These are phyloP conservation scores for Apostichopus leukothele DNA, from an alignment of 53 echinoderm and acorn worm species.

Conservation along the genomic window DNA sequence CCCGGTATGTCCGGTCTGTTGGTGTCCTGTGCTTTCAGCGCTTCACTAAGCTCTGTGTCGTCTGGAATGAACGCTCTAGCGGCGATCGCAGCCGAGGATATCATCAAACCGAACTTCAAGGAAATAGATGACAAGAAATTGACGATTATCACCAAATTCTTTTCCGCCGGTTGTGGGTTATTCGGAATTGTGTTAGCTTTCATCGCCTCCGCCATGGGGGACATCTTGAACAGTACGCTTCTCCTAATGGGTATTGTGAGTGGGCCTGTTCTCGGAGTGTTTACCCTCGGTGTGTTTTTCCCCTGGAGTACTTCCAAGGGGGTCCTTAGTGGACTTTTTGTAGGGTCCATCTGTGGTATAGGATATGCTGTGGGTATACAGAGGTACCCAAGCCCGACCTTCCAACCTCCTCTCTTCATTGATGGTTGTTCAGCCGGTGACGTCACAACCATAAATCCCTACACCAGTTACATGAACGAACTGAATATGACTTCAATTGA, in stretches of 20 bases:
- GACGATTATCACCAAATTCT: constrained; percentile 41
- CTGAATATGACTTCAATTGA: neutral
- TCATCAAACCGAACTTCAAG: constrained; percentile 37
- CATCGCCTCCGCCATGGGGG: constrained; percentile 32
- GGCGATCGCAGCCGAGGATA: constrained; percentile 42
- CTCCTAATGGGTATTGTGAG: constrained; percentile 43
- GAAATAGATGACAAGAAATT: constrained; percentile 37
- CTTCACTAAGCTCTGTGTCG: constrained; percentile 65
- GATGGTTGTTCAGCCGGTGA: constrained; percentile 5
- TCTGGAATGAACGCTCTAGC: constrained; percentile 46
- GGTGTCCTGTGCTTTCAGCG: constrained; percentile 70
- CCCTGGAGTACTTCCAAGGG: constrained; percentile 50
- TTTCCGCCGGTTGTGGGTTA: constrained; percentile 45
- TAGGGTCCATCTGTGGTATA: constrained; percentile 38
- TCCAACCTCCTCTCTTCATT: constrained; percentile 6
- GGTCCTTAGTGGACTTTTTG: constrained; percentile 12
- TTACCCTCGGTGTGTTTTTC: constrained; percentile 36
- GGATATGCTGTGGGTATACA: constrained; percentile 36
- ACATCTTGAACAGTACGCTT: constrained; percentile 32
- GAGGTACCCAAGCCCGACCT: neutral
- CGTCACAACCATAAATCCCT: neutral
- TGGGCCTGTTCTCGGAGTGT: constrained; percentile 45
- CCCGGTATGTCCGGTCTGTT: constrained; percentile 70
- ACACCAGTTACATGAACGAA: neutral
- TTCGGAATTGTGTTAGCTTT: constrained; percentile 43